Conservation (phyloP, 37 sponge, comb jelly and placozoan genomes). For the Cladorhizidae sp. region DNA sequence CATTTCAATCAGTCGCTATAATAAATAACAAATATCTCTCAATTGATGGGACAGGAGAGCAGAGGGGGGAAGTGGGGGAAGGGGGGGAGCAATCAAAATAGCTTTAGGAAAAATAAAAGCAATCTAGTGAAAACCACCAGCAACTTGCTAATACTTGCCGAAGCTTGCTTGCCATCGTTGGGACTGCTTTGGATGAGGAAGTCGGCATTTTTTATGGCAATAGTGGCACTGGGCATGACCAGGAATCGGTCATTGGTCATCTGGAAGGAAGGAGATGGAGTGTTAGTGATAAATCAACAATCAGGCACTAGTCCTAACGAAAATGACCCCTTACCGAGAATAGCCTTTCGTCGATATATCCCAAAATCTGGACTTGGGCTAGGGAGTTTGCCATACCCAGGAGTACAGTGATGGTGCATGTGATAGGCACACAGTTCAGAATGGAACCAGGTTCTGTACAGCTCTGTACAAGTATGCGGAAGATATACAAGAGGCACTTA, state of each 20-base stretch:
- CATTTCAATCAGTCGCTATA: no score
- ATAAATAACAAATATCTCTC: no score
- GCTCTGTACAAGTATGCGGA: constrained; percentile 4
- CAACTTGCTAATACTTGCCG: constrained; percentile 30
- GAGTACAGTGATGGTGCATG: constrained; percentile 10
- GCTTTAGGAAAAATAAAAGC: no score
- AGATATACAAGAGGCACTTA: background rate
- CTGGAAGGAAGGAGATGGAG: background rate
- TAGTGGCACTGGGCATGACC: constrained; percentile 28
- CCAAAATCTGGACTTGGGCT: background rate
- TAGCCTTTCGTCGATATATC: constrained; percentile 21
- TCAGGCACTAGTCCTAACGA: background rate
- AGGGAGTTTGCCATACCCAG: background rate
- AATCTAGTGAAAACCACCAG: no score
- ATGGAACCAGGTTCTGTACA: background rate
- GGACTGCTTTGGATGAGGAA: background rate
- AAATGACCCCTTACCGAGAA: constrained; percentile 20
- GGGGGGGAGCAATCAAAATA: no score
- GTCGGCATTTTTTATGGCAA: background rate
- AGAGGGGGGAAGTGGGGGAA: no score
- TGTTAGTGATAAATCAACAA: background rate
- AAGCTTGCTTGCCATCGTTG: background rate
- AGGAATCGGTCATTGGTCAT: constrained; percentile 2
- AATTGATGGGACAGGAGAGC: no score
- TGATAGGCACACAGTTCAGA: constrained; percentile 12